These are phyloP conservation scores for Drosophila repletoides DNA, from an alignment of 1,140 invertebrate genomes.

Conservation along the genomic window DNA sequence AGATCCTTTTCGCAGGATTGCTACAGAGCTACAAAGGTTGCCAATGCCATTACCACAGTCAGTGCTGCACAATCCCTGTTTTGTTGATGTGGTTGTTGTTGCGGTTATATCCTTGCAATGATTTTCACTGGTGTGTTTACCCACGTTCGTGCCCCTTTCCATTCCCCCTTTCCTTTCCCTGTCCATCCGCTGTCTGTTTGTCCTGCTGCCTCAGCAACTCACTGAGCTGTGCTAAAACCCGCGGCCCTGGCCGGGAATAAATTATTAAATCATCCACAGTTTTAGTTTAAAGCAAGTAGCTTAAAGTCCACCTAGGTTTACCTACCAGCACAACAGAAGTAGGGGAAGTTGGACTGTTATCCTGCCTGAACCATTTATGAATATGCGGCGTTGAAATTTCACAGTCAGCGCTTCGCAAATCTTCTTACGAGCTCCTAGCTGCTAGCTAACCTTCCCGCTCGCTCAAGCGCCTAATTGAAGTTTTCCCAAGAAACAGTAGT, in stretches of 20 bases:
- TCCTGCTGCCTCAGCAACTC: conserved; percentile 28
- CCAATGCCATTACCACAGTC: conserved; percentile 50
- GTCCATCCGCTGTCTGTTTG: conserved; percentile 25
- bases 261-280: conserved; percentile 53
- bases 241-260: conserved; percentile 48
- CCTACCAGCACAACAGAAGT: not conserved
- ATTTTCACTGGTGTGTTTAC: conserved; percentile 51
- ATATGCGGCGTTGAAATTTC: conserved; percentile 36
- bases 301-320: conserved; percentile 24
- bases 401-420: conserved; percentile 42
- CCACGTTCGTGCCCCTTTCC: conserved; percentile 34
- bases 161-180: not conserved
- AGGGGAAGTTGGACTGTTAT: not conserved
- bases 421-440: conserved; percentile 29
- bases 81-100: conserved; percentile 29
- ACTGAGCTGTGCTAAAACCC: conserved; percentile 43
- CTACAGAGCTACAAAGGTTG: conserved; percentile 40
- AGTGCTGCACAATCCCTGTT: conserved; percentile 17
- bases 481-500: conserved; percentile 3
- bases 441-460: conserved; percentile 4
- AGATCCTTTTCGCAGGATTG: conserved; percentile 34
- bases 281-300: conserved; percentile 40
- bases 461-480: conserved; percentile 50
- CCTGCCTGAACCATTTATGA: conserved; percentile 41
- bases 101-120: conserved; percentile 52